Evolutionary conservation across 2,888 invertebrate genomes (phyloP).

Genomic region (Cyclophora punctaria): DNA sequence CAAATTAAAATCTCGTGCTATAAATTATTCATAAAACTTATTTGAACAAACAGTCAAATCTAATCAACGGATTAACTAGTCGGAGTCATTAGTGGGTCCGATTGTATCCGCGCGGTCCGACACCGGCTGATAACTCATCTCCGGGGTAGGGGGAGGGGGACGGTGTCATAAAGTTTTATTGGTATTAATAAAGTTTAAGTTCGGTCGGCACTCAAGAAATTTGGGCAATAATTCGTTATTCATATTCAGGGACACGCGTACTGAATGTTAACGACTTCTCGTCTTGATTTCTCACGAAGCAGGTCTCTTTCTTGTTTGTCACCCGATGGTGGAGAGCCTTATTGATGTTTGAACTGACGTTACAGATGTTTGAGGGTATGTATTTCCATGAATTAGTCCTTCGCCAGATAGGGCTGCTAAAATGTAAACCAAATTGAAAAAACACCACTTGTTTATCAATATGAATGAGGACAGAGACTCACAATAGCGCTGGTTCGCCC

Average conservation of each 20-base stretch:
- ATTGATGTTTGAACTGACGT: too few relatives aligned
- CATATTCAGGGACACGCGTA: constrained; percentile 42
- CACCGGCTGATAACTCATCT: constrained; percentile 19
- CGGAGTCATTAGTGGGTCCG: too few relatives aligned
- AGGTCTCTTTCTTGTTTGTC: constrained; percentile 7
- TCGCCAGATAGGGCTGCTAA: too few relatives aligned
- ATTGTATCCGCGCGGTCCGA: neutral
- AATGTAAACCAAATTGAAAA: too few relatives aligned
- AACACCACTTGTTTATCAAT: too few relatives aligned
- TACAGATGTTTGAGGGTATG: too few relatives aligned
- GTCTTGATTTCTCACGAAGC: constrained; percentile 18
- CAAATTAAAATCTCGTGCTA: too few relatives aligned
- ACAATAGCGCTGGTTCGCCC: neutral
- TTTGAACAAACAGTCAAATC: too few relatives aligned
- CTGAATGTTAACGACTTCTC: constrained; percentile 32
- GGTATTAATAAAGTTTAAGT: constrained; percentile 30
- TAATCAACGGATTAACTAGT: too few relatives aligned
- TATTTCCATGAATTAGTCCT: too few relatives aligned
- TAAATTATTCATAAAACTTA: too few relatives aligned
- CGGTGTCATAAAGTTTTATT: constrained; percentile 25
- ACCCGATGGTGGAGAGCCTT: too few relatives aligned
- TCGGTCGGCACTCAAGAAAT: constrained; percentile 16
- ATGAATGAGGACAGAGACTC: neutral
- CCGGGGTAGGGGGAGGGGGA: neutral
- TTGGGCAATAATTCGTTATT: constrained; percentile 38